phyloP scores from a whole-genome alignment of 2,888 invertebrate genomes.

The Chesias legatella region DNA sequence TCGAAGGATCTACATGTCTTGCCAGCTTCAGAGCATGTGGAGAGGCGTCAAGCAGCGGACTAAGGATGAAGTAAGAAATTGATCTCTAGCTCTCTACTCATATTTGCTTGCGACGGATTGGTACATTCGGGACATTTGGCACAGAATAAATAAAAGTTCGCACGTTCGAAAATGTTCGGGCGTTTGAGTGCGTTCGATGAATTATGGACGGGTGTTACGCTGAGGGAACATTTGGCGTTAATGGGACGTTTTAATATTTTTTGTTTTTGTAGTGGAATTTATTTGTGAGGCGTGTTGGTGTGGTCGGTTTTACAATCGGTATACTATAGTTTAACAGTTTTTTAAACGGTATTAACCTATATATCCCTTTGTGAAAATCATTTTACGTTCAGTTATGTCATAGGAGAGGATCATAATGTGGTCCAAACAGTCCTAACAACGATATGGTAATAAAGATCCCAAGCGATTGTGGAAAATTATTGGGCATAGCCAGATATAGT shows the following conservation, averaged over 20 bases:
- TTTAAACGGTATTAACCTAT: no score
- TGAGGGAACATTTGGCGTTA: slow-evolving; percentile 39
- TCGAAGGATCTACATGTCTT: no score
- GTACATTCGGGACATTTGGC: slow-evolving; percentile 26
- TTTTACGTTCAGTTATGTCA: no score
- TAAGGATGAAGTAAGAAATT: no score
- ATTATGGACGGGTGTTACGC: slow-evolving; percentile 30
- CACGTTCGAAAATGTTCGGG: slow-evolving; percentile 29
- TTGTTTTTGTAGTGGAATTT: slow-evolving; percentile 22
- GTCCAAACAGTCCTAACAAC: no score
- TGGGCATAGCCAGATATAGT: no score
- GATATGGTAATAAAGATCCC: no score
- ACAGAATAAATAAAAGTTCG: slow-evolving; percentile 16
- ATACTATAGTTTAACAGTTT: background rate
- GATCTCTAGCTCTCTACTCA: background rate
- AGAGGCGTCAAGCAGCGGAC: no score
- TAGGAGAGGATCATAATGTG: no score
- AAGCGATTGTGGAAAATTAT: no score
- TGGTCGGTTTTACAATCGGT: slow-evolving; percentile 26
- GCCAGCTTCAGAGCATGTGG: no score
- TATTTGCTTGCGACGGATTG: slow-evolving; percentile 26
- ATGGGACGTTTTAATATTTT: slow-evolving; percentile 34
- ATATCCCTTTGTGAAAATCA: no score
- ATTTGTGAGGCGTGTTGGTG: slow-evolving; percentile 26
- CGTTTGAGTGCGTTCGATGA: slow-evolving; percentile 19